Evolutionary conservation across 2,113 vertebrate species (phyloP), one percentile per base, ranked within the genome.

Genomic region (Theropithecus gelada): DNA sequence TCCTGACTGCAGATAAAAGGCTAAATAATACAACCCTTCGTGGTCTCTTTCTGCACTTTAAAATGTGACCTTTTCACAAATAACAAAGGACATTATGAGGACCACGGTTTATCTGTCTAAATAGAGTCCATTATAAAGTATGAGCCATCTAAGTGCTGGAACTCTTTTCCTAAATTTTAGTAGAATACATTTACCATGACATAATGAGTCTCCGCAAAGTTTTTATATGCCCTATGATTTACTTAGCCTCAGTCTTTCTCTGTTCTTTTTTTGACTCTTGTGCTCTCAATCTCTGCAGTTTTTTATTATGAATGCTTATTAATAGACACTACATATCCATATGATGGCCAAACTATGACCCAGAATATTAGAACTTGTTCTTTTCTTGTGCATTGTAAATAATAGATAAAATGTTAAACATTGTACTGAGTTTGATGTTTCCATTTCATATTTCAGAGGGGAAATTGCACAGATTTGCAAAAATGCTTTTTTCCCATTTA

Each of bases 211-310:
- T 94, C 94, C 89, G 48, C 75, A 93, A 95, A 92, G 82, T 88
- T 97, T 96, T 90, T 76, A 92, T 64, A 93, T 97, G 96, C 72
- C 95, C 88, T 96, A 91, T 92, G 92, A 93, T 97, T 97, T 93
- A 96, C 96, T 98, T 96, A 98, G 83, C 52, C 22, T 64, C 38
- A 7, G 43, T 75, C 22, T 89, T 97, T 91, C 97, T 80, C 57
- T 88, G 48, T 80, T 81, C 78, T 96, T 95, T 97, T 97, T 97
- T 97, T 92, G 89, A 96, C 70, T 93, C 50, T 70, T 95, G n/a
- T 25, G 30, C 82, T 98, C 70, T 96, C 61, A 72, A 89, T 95
- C 68, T 86, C 55, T 96, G 50, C 9, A 78, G 43, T 20, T 88
- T 93, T 97, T 95, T 93, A 96, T 96, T 92, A 94, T 25, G 25